Percentiles rank a stretch among this genome's conserved stretches.
Evolutionary conservation across 2,797 vertebrate genomes (phyloP).

Genomic region (Amniataba percoides): DNA sequence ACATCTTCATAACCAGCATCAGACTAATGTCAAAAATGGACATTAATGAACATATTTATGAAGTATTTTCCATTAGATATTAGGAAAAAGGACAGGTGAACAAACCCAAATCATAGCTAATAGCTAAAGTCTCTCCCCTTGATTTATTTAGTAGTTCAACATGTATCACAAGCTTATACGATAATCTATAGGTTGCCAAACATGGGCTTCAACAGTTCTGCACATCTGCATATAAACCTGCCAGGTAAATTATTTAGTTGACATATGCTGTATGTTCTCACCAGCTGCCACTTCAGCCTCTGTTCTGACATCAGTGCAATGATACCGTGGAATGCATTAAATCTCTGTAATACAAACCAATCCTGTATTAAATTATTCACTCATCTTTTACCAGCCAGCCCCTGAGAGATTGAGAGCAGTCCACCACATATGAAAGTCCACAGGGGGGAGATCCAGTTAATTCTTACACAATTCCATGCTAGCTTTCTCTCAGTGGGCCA

Average conservation of each 20-base stretch:
- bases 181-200: conserved; percentile 4
- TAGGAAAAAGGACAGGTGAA: background rate
- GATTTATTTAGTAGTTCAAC: background rate
- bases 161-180: background rate
- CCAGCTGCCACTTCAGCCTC: conserved; percentile 22
- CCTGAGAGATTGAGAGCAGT: conserved; percentile 30
- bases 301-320: conserved; percentile 43
- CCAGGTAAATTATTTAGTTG: conserved; percentile 56
- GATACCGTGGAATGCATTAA: conserved; percentile 26
- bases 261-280: conserved; percentile 44
- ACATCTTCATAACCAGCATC: background rate
- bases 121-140: background rate
- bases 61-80: background rate
- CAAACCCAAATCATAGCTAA: too few species aligned
- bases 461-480: conserved; percentile 33
- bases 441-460: conserved; percentile 35
- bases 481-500: conserved; percentile 4
- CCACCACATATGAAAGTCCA: conserved; percentile 45
- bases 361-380: conserved; percentile 69
- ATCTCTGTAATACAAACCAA: conserved; percentile 37
- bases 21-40: background rate
- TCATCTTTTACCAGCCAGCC: conserved; percentile 35
- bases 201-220: background rate
- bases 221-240: conserved; percentile 40
- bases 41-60: background rate